Base-by-base conservation (phyloP, 2,113 vertebrate genomes). In the Toxostoma redivivum region DNA sequence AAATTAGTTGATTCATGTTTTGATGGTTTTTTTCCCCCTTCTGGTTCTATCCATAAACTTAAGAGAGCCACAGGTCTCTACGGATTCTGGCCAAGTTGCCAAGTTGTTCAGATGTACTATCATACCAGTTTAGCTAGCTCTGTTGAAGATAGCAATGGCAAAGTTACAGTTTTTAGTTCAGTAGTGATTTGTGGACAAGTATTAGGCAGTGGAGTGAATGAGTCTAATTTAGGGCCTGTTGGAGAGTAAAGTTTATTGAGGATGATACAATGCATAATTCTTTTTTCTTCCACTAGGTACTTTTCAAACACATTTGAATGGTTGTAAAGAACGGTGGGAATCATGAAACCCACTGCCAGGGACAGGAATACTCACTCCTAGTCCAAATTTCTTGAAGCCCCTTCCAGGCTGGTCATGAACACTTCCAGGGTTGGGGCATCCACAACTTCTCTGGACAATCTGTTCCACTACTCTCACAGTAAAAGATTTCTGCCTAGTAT, bases 341-440 rank as follows among this genome's bases (percentile, higher is more conserved):
- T n/a, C 19, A 25, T 25, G 7, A 18, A 25, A 2, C 3, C 2
- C 2, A 6, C 24, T 47, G 4, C 5, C 28, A 67, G 15, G 28
- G 20, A 31, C 28, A 53, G 38, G 24, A n/a, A 15, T 15, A n/a
- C 4, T 14, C 67, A 27, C 14, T 11, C 16, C 20, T 18, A 18
- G 9, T 30, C 16, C 30, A 60, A 30, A 45, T 35, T 67, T 4
- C 30, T 60, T 0, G 0, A 47, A 74, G 20, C 38, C 5, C 5
- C 20, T 60, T 25, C 24, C 24, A 53, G 6, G 16, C 12, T 22
- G 11, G 4, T 28, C 28, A n/a, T 38, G 15, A 66, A 30, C 12
- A 38, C 11, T 58, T 58, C 28, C 20, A 38, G 28, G 9, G 11
- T n/a, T 38, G 9, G 13, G 4, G 5, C 19, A 74, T 22, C 31